These are phyloP conservation scores for Pollenia amentaria DNA, from an alignment of 2,888 invertebrate genomes.

Conservation along the genomic window DNA sequence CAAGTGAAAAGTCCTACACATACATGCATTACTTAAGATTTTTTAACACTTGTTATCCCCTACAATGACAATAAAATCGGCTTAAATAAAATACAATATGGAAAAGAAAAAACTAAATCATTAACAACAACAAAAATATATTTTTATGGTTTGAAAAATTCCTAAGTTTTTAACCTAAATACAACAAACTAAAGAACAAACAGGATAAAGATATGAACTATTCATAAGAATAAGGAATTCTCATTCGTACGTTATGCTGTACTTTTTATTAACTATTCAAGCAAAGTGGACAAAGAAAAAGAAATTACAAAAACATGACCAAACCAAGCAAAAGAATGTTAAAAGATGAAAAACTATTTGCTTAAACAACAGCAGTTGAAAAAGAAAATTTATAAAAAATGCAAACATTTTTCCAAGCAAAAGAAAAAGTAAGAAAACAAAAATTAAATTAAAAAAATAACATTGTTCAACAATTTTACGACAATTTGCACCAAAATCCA, in stretches of 20 bases:
- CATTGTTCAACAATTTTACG: conserved; percentile 81
- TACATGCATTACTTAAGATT: conserved; percentile 31
- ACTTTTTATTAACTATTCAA: not conserved
- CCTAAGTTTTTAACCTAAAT: conserved; percentile 20
- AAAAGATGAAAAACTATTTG: conserved; percentile 29
- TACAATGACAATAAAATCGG: conserved; percentile 56
- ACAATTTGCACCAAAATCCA: conserved; percentile 76
- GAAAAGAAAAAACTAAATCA: not conserved
- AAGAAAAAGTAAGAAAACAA: conserved; percentile 20
- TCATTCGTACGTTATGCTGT: conserved; percentile 2
- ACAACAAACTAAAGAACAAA: not conserved
- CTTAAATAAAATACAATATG: conserved; percentile 30
- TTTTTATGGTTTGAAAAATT: conserved; percentile 17
- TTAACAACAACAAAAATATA: conserved; percentile 5
- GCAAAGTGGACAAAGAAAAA: conserved; percentile 2
- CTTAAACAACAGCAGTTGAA: not conserved
- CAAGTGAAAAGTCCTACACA: not conserved
- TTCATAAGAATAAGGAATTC: conserved; percentile 26
- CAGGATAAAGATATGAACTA: conserved; percentile 30
- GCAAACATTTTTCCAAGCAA: conserved; percentile 55
- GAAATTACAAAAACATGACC: not conserved
- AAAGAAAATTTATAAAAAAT: conserved; percentile 31
- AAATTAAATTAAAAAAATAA: conserved; percentile 1
- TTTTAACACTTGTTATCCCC: conserved; percentile 53
- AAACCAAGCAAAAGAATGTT: conserved; percentile 6